These are phyloP conservation scores for Pararge aegeria DNA, from an alignment of 1,140 invertebrate genomes.

Conservation along the genomic window DNA sequence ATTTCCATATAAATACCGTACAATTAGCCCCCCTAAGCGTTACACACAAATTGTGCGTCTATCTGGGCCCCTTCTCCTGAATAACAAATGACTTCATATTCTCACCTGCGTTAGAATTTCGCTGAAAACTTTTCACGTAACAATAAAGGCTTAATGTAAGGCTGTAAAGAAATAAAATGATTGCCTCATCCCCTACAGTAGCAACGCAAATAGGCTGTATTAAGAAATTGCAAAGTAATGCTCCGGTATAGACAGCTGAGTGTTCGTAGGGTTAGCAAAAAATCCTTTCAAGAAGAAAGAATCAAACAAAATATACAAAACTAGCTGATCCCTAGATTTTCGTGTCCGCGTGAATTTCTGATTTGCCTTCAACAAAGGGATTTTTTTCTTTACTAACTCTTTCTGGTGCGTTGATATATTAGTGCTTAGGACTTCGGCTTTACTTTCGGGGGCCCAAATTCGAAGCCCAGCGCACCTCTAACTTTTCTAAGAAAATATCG, in stretches of 20 bases:
- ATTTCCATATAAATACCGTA: constrained; percentile 44
- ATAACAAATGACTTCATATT: constrained; percentile 36
- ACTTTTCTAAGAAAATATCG: too few relatives aligned
- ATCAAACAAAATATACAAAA: too few relatives aligned
- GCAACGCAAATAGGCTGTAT: constrained; percentile 4
- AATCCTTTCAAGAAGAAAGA: too few relatives aligned
- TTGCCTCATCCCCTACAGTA: constrained; percentile 1
- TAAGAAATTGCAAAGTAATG: constrained; percentile 19
- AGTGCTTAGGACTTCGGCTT: too few relatives aligned
- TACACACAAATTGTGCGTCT: constrained; percentile 29
- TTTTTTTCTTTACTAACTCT: too few relatives aligned
- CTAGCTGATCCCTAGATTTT: too few relatives aligned
- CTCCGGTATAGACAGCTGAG: not conserved
- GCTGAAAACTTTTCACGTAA: constrained; percentile 33
- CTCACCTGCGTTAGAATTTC: constrained; percentile 35
- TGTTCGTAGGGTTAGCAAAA: not conserved
- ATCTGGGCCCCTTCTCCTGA: constrained; percentile 32
- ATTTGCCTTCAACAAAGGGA: too few relatives aligned
- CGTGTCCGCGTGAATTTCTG: too few relatives aligned
- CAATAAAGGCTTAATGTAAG: constrained; percentile 30
- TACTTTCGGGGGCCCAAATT: too few relatives aligned
- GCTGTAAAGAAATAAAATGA: not conserved
- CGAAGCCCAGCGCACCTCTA: too few relatives aligned
- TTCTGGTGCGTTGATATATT: too few relatives aligned
- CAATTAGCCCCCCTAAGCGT: constrained; percentile 37